Percentiles rank a stretch among this genome's conserved stretches.
Conservation (phyloP, 92 coral and sea anemone species). For the Zoanthus solanderi region DNA sequence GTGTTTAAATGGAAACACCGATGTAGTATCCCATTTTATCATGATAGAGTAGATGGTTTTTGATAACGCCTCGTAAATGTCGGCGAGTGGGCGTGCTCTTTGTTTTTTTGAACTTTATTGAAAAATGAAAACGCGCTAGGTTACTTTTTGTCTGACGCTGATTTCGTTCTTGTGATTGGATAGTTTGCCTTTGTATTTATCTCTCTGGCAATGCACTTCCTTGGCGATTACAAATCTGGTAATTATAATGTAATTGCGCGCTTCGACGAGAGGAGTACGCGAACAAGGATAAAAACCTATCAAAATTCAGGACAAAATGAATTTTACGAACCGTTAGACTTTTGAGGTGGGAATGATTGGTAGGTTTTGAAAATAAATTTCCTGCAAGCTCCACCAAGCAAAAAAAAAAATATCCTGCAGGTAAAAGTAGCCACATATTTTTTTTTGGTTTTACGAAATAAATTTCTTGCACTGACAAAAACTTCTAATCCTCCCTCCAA, state of each 20-base stretch:
- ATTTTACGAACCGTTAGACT: neutral
- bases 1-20: too few relatives aligned
- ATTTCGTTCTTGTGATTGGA: conserved; percentile 16
- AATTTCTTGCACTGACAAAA: too few relatives aligned
- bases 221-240: neutral
- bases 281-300: conserved; percentile 2
- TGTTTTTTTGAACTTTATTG: neutral
- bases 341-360: too few relatives aligned
- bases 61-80: neutral
- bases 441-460: too few relatives aligned
- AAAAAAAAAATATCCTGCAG: too few relatives aligned
- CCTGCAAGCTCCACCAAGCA: too few relatives aligned
- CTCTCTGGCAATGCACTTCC: conserved; percentile 12
- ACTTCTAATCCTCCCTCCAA: too few relatives aligned
- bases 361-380: too few relatives aligned
- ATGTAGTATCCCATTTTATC: neutral
- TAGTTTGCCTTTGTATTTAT: conserved; percentile 20
- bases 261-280: neutral
- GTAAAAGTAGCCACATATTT: too few relatives aligned
- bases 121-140: conserved; percentile 20
- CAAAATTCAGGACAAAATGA: conserved; percentile 12
- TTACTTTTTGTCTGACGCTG: conserved; percentile 25
- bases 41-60: neutral
- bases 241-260: neutral
- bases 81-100: neutral